Base-by-base conservation (phyloP, 2,113 vertebrate species). In the Charadrius vociferus region DNA sequence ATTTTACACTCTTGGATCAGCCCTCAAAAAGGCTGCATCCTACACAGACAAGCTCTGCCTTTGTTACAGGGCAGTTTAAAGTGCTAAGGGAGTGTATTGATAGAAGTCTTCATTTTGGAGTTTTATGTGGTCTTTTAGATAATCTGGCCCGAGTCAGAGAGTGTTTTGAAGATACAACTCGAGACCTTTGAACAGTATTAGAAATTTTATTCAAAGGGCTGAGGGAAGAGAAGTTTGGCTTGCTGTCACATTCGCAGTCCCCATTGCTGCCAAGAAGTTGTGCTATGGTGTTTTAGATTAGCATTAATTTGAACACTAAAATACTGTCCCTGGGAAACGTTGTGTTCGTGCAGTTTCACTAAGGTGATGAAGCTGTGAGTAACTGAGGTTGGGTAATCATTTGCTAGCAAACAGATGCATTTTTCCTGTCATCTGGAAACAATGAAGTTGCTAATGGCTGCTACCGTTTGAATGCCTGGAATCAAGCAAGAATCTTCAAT, bases 1-100 rank as follows among this genome's bases (percentile, higher is more conserved):
- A 70, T 88, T 93, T 88, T 84, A 39, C 18, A 14, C 30, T 82
- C 71, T 95, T 95, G 93, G 74, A 97, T 96, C 92, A 92, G 58
- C 45, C 45, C 93, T 94, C 81, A 95, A 34, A 96, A 96, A 73
- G 62, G 19, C 62, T 63, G 27, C 61, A 75, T 87, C 43, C 62
- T 93, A 65, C 49, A 90, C 66, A 87, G 56, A 43, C 61, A 75
- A 56, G 30, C 34, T 86, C 27, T 72, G 0, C 65, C 65, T 91
- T 88, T 94, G 62, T 93, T 88, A 58, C 17, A 52, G 32, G n/a
- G 66, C 49, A 87, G 65, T 87, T 94, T 77, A n/a, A 80, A 88
- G 58, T 81, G 58, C 16, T 36, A 15, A 61, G 66, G 20, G 34
- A 84, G 41, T 36, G 24, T 82, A 55, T 45, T 82, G 71, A 49